These are phyloP conservation scores for Autographa pulchrina DNA, from an alignment of 2,888 invertebrate genomes.

Conservation along the genomic window DNA sequence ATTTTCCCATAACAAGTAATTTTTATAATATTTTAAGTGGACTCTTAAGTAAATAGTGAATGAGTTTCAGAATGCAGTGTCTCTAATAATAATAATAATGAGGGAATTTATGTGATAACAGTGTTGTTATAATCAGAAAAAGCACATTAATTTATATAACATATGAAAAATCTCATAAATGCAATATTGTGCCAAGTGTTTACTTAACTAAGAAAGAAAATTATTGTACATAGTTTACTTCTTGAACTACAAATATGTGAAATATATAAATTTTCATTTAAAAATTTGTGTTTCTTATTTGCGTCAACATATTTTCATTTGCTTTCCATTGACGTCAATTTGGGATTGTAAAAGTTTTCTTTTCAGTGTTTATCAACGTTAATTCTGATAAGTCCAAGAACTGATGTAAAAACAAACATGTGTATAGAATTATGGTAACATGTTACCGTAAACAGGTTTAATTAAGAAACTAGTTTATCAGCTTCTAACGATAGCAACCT, in stretches of 20 bases:
- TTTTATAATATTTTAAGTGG: constrained; percentile 30
- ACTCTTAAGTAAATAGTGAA: constrained; percentile 26
- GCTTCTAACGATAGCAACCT: neutral
- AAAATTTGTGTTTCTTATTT: constrained; percentile 22
- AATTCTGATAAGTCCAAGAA: constrained; percentile 11
- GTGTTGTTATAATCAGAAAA: constrained; percentile 3
- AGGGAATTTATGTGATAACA: neutral
- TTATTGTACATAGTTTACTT: constrained; percentile 6
- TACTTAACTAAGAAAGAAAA: constrained; percentile 19
- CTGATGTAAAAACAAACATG: neutral
- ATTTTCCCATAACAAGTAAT: constrained; percentile 42
- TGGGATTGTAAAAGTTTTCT: constrained; percentile 9
- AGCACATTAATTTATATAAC: neutral
- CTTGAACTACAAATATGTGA: constrained; percentile 20
- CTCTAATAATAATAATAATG: constrained; percentile 25
- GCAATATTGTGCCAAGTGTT: neutral
- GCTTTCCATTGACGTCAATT: constrained; percentile 41
- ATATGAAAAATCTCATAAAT: neutral
- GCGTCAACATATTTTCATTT: constrained; percentile 10
- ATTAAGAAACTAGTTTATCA: neutral
- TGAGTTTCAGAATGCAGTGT: constrained; percentile 11
- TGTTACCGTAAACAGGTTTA: neutral
- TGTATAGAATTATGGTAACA: neutral
- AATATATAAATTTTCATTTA: constrained; percentile 16
- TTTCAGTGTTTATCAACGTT: constrained; percentile 16